phyloP scores from a whole-genome alignment of 2,797 vertebrate species.

The Cebuella pygmaea region DNA sequence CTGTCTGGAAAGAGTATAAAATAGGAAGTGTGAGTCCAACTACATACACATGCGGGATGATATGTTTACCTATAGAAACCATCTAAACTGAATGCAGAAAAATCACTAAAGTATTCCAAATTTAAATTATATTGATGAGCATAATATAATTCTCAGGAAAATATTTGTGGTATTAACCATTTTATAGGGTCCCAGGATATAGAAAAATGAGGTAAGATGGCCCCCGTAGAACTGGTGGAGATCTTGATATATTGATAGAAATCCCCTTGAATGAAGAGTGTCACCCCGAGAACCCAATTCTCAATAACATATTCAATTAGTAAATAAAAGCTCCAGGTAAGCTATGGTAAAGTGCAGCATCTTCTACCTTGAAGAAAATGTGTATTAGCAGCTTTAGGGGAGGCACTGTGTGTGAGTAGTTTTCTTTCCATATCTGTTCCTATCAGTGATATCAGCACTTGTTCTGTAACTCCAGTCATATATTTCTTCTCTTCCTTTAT shows the following conservation, averaged over 20 bases:
- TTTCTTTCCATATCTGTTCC: not conserved
- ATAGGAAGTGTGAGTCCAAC: not conserved
- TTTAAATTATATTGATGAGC: not conserved
- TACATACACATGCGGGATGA: not conserved
- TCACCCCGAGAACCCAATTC: not conserved
- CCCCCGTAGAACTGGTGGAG: not conserved
- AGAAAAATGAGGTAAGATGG: not conserved
- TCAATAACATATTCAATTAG: not conserved
- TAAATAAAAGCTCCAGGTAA: not conserved
- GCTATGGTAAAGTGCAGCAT: not conserved
- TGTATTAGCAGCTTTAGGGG: not conserved
- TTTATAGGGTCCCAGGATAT: not conserved
- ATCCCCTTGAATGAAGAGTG: not conserved
- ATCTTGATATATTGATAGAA: not conserved
- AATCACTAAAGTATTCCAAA: not conserved
- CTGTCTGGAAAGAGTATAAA: not conserved
- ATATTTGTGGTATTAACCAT: not conserved
- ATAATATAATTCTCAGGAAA: not conserved
- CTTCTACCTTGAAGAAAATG: not conserved
- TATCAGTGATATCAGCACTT: not conserved
- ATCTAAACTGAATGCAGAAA: not conserved
- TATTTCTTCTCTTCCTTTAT: not conserved
- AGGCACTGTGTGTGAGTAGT: rapidly evolving
- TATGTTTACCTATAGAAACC: not conserved
- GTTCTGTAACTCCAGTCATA: not conserved